phyloP scores from a whole-genome alignment of 1,140 invertebrate species.

The Araneus ventricosus region DNA sequence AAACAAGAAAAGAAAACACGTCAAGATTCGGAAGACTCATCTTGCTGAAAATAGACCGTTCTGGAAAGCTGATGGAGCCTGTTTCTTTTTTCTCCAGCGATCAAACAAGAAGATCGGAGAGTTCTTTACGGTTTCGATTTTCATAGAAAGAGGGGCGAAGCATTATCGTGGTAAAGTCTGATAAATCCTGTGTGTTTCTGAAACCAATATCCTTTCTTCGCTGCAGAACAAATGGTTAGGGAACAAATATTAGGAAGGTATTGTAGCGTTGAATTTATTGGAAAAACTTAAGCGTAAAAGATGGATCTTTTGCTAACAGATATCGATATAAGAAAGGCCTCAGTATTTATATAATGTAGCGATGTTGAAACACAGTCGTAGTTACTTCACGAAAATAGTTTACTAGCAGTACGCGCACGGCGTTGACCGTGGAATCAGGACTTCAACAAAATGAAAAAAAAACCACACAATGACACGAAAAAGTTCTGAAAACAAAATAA shows the following conservation, averaged over 20 bases:
- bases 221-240: background rate
- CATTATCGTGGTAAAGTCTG: background rate
- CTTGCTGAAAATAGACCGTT: slow-evolving; percentile 1
- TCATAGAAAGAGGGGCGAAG: background rate
- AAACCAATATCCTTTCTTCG: background rate
- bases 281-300: too few relatives aligned
- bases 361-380: too few relatives aligned
- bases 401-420: too few relatives aligned
- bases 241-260: background rate
- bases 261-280: too few relatives aligned
- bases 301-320: too few relatives aligned
- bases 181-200: background rate
- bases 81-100: background rate
- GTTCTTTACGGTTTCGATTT: background rate
- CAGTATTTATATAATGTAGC: too few relatives aligned
- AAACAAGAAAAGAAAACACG: background rate
- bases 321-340: too few relatives aligned
- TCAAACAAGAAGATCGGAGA: background rate
- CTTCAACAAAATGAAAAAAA: too few relatives aligned
- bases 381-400: too few relatives aligned
- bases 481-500: too few relatives aligned
- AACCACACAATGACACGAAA: too few relatives aligned
- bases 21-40: background rate
- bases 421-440: too few relatives aligned
- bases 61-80: background rate